phyloP scores from a whole-genome alignment of 2,888 invertebrate genomes.

The Microlaimidae sp. region DNA sequence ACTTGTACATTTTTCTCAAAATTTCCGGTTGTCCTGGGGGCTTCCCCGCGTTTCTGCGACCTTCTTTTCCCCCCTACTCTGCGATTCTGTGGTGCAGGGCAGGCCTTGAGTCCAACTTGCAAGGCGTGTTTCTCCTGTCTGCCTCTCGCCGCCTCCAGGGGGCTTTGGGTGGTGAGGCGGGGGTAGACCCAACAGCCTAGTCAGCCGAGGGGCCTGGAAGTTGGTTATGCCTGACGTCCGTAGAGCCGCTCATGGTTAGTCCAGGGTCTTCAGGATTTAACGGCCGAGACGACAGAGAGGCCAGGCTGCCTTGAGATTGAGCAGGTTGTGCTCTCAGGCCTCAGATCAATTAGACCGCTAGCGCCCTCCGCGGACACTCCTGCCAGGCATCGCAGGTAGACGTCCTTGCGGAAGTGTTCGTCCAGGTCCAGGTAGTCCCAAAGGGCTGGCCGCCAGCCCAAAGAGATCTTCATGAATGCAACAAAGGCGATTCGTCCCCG shows the following conservation, averaged over 20 bases:
- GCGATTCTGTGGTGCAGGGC: neutral
- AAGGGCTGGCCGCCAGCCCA: slow-evolving; percentile 23
- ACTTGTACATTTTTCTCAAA: no score
- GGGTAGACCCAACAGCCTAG: neutral
- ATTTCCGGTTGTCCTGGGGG: no score
- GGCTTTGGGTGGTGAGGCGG: neutral
- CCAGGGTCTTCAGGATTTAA: slow-evolving; percentile 30
- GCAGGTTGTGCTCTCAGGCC: slow-evolving; percentile 23
- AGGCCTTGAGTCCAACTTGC: neutral
- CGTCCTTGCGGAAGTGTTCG: slow-evolving; percentile 28
- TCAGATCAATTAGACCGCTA: slow-evolving; percentile 26
- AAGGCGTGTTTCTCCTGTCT: neutral
- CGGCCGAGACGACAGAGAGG: slow-evolving; percentile 29
- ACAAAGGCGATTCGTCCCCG: slow-evolving; percentile 18
- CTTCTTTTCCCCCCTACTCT: neutral
- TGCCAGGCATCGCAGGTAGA: slow-evolving; percentile 32
- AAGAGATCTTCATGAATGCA: slow-evolving; percentile 26
- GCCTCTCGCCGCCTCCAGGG: neutral
- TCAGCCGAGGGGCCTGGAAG: no score
- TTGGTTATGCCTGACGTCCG: slow-evolving; percentile 26
- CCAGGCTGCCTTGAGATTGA: slow-evolving; percentile 30
- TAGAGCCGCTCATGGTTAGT: slow-evolving; percentile 29
- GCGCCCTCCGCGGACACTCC: slow-evolving; percentile 25
- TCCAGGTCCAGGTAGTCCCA: slow-evolving; percentile 30
- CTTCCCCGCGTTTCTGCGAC: no score